Percentiles rank a stretch among this genome's conserved stretches.
phyloP scores from a whole-genome alignment of 2,888 invertebrate species.

The Bellardia pandia region DNA sequence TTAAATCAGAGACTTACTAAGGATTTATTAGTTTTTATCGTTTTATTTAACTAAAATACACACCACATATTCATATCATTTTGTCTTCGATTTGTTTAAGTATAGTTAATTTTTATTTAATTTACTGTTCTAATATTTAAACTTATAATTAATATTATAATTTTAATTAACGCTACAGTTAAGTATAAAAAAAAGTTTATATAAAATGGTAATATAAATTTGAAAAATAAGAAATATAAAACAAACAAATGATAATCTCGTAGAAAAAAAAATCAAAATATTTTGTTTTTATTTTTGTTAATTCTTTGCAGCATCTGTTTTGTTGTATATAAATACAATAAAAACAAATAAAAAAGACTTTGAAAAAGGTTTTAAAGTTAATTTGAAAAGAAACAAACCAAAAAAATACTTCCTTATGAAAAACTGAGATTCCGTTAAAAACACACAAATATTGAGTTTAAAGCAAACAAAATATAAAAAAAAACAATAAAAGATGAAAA shows the following conservation, averaged over 20 bases:
- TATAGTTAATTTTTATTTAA: conserved; percentile 63
- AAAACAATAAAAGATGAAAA: conserved; percentile 29
- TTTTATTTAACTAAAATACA: conserved; percentile 46
- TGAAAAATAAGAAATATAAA: conserved; percentile 41
- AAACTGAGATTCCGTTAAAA: conserved; percentile 80
- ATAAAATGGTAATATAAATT: conserved; percentile 36
- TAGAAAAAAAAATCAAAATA: conserved; percentile 38
- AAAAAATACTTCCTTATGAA: conserved; percentile 80
- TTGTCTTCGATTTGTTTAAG: conserved; percentile 23
- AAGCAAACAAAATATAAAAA: conserved; percentile 16
- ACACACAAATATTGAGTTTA: conserved; percentile 71
- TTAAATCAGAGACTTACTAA: conserved; percentile 67
- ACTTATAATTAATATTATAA: conserved; percentile 23
- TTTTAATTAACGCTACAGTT: conserved; percentile 45
- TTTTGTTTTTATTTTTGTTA: conserved; percentile 23
- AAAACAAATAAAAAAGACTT: conserved; percentile 1
- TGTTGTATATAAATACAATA: conserved; percentile 4
- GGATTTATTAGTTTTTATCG: conserved; percentile 66
- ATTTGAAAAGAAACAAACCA: conserved; percentile 23
- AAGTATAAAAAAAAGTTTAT: conserved; percentile 53
- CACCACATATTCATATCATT: conserved; percentile 62
- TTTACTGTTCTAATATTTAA: conserved; percentile 27
- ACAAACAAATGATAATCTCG: conserved; percentile 39
- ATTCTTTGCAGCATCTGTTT: conserved; percentile 26
- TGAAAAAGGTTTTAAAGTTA: not conserved